Conservation (phyloP, 2,888 invertebrate species). For the Oxystoma pomonae region DNA sequence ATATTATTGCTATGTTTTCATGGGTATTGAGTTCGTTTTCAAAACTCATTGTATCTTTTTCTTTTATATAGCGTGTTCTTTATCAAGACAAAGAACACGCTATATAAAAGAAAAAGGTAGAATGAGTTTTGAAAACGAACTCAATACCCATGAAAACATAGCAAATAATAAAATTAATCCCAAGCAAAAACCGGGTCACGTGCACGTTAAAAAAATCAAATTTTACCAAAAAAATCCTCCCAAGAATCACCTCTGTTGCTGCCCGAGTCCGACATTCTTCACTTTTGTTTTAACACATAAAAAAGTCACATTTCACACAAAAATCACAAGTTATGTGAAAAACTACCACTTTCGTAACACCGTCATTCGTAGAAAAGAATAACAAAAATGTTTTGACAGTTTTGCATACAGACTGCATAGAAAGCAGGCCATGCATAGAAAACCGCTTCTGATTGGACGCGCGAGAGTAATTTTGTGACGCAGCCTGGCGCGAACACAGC, state of each 20-base stretch:
- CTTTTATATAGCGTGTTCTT: no score
- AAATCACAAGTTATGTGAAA: conserved; percentile 10
- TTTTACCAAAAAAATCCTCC: conserved; percentile 46
- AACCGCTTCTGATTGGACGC: not conserved
- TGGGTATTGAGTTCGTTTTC: no score
- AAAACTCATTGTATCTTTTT: no score
- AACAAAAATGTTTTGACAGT: not conserved
- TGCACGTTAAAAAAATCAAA: not conserved
- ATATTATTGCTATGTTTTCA: no score
- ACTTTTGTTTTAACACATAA: conserved; percentile 23
- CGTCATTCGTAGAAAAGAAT: not conserved
- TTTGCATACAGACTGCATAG: not conserved
- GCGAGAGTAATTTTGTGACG: no score
- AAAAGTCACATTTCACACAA: conserved; percentile 31
- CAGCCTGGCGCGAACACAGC: not conserved
- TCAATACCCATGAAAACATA: no score
- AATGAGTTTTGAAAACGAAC: no score
- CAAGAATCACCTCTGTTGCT: conserved; percentile 42
- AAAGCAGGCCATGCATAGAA: not conserved
- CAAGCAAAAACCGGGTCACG: not conserved
- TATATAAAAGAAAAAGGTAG: no score
- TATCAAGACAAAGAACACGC: no score
- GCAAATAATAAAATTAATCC: no score
- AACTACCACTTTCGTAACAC: not conserved
- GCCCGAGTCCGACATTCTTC: conserved; percentile 38